These are phyloP conservation scores for Chrysopa pallens DNA, from an alignment of 1,140 invertebrate species.

Conservation along the genomic window DNA sequence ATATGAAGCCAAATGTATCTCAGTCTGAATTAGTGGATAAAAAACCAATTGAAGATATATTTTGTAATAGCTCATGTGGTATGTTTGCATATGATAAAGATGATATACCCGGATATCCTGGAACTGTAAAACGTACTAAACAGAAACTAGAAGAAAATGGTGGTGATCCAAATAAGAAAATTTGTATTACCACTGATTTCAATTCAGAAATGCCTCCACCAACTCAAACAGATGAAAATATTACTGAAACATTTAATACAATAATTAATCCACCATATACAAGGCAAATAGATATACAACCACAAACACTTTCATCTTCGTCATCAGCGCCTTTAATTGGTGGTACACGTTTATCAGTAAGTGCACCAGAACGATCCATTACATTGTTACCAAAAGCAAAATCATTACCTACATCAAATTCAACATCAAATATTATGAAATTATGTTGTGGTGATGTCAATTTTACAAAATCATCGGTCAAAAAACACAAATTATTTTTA, in stretches of 20 bases:
- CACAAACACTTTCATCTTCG: too few species aligned
- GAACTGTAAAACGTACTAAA: constrained; percentile 50
- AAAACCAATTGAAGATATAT: constrained; percentile 4
- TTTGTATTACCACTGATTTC: too few species aligned
- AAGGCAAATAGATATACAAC: too few species aligned
- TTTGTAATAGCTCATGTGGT: constrained; percentile 22
- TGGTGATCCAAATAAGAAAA: neutral
- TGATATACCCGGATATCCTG: constrained; percentile 36
- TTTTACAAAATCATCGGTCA: constrained; percentile 25
- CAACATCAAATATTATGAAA: too few species aligned
- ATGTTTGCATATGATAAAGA: constrained; percentile 38
- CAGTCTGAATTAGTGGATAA: constrained; percentile 10
- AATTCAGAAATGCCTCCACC: constrained; percentile 7
- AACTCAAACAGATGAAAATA: too few species aligned
- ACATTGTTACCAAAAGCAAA: constrained; percentile 4
- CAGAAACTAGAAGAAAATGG: constrained; percentile 48
- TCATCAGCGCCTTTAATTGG: too few species aligned
- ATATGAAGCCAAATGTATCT: constrained; percentile 27
- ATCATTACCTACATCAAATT: too few species aligned
- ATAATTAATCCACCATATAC: too few species aligned
- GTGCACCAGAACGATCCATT: constrained; percentile 39
- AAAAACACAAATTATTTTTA: constrained; percentile 35
- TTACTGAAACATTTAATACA: too few species aligned
- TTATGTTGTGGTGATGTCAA: too few species aligned
- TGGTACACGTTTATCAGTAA: constrained; percentile 27